phyloP scores from a whole-genome alignment of 2,888 invertebrate genomes.

The Papilio elwesi region DNA sequence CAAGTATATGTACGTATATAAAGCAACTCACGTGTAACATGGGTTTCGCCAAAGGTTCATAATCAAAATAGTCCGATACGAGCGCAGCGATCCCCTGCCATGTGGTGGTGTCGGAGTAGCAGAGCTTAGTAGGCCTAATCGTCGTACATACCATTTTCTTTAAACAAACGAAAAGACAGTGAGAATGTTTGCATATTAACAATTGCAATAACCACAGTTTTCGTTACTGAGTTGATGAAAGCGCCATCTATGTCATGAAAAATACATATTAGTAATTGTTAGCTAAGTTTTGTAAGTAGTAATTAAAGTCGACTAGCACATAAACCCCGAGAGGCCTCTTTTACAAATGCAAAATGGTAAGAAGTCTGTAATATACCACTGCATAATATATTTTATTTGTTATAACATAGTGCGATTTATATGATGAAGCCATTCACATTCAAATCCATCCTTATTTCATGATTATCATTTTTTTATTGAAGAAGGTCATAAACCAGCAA shows the following conservation, averaged over 20 bases:
- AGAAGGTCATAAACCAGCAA: too few relatives aligned
- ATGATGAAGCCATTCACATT: too few relatives aligned
- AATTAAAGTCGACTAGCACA: not conserved
- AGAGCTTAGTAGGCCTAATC: conserved; percentile 90
- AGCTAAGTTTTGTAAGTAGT: not conserved
- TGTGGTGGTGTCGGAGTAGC: conserved; percentile 87
- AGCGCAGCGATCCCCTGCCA: conserved; percentile 90
- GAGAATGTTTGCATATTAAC: not conserved
- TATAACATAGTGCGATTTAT: too few relatives aligned
- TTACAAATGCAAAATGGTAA: too few relatives aligned
- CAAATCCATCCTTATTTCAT: too few relatives aligned
- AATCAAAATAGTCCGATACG: conserved; percentile 90
- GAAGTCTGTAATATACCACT: too few relatives aligned
- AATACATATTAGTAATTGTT: not conserved
- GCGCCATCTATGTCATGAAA: conserved; percentile 22
- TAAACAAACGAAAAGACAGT: conserved; percentile 46
- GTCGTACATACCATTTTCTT: conserved; percentile 96
- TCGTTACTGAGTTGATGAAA: not conserved
- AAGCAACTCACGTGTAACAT: conserved; percentile 87
- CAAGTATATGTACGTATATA: not conserved
- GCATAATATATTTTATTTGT: too few relatives aligned
- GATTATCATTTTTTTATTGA: too few relatives aligned
- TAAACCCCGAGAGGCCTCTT: not conserved
- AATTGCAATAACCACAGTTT: not conserved
- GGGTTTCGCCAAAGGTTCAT: conserved; percentile 87